phyloP scores from a whole-genome alignment of 2,888 invertebrate genomes.

The Scaptomyza caliginosa region DNA sequence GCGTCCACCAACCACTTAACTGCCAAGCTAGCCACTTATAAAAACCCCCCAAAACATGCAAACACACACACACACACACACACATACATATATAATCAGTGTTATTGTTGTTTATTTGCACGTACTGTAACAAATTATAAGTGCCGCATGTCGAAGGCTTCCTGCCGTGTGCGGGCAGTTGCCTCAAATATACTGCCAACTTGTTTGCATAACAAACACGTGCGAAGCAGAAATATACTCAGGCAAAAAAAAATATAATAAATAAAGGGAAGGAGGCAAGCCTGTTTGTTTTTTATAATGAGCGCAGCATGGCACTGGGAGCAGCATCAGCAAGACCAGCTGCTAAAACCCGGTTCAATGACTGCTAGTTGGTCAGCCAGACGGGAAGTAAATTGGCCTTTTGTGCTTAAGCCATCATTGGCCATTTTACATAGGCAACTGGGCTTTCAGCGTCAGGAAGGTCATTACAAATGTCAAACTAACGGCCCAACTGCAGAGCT shows the following conservation, averaged over 20 bases:
- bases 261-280: constrained; percentile 9
- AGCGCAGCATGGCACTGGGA: constrained; percentile 32
- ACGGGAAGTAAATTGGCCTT: constrained; percentile 6
- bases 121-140: constrained; percentile 72
- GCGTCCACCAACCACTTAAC: constrained; percentile 36
- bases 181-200: constrained; percentile 41
- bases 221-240: constrained; percentile 32
- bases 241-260: neutral
- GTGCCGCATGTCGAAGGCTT: constrained; percentile 73
- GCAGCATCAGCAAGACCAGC: neutral
- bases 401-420: constrained; percentile 12
- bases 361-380: constrained; percentile 40
- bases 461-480: constrained; percentile 54
- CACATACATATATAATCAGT: constrained; percentile 16
- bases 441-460: constrained; percentile 34
- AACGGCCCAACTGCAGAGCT: constrained; percentile 5
- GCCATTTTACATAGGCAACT: constrained; percentile 15
- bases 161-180: constrained; percentile 39
- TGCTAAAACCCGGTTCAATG: constrained; percentile 50
- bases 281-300: constrained; percentile 45
- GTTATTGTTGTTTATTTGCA: constrained; percentile 66
- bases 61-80: constrained; percentile 1
- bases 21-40: constrained; percentile 18
- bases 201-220: constrained; percentile 77
- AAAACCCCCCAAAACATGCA: constrained; percentile 3